phyloP scores from a whole-genome alignment of 2,888 invertebrate genomes.

The Drosophila anceps region DNA sequence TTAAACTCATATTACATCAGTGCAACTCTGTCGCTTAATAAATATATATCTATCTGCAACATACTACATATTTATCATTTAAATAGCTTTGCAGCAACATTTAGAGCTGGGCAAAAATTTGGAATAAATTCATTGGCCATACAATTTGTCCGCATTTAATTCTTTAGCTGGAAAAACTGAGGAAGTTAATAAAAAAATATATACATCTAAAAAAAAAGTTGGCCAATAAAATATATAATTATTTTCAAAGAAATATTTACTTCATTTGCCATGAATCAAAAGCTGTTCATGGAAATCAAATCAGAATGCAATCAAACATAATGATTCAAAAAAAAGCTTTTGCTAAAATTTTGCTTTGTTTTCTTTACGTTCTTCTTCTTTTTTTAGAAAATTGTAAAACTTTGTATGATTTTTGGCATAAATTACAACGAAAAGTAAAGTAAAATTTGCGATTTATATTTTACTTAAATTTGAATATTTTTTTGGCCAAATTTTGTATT shows the following conservation, averaged over 20 bases:
- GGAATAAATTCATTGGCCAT: too few species aligned
- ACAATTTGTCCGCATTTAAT: not conserved
- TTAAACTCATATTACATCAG: too few species aligned
- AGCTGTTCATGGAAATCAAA: not conserved
- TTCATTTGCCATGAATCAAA: not conserved
- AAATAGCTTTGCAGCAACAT: conserved; percentile 16
- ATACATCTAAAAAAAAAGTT: not conserved
- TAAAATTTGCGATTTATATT: too few species aligned
- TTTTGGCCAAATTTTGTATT: too few species aligned
- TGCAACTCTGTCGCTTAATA: conserved; percentile 7
- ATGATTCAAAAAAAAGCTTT: not conserved
- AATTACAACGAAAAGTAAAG: not conserved
- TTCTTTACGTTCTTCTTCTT: not conserved
- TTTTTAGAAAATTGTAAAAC: not conserved
- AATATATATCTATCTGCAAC: conserved; percentile 17
- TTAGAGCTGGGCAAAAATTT: not conserved
- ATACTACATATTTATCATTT: conserved; percentile 2
- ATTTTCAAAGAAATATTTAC: not conserved
- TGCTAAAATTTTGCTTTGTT: not conserved
- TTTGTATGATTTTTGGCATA: not conserved
- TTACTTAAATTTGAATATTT: too few species aligned
- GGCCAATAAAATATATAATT: not conserved
- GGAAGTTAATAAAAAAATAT: not conserved
- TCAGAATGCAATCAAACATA: not conserved
- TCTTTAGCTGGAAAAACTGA: not conserved